These are phyloP conservation scores for Pachyseris speciosa DNA, from an alignment of 64 coral and sea anemone species.

Conservation along the genomic window DNA sequence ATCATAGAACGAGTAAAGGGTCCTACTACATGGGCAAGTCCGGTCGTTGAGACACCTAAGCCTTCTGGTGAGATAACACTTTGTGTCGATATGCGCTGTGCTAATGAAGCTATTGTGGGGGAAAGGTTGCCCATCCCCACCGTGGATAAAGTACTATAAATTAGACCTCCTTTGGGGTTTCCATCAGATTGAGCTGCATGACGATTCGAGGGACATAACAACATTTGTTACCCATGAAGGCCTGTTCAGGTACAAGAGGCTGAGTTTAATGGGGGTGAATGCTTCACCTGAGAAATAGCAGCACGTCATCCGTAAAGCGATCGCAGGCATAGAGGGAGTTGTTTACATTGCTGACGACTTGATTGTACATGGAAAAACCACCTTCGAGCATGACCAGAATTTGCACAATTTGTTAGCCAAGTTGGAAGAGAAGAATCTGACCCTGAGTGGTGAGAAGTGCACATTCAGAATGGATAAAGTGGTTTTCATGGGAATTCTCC, in stretches of 20 bases:
- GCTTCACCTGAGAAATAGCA: constrained; percentile 56
- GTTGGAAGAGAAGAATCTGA: constrained; percentile 15
- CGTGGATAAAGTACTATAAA: background rate
- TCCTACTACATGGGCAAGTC: constrained; percentile 22
- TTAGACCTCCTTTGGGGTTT: constrained; percentile 12
- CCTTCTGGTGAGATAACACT: background rate
- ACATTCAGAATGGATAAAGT: constrained; percentile 47
- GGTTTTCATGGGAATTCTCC: no score
- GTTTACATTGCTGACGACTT: background rate
- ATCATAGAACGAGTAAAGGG: constrained; percentile 32
- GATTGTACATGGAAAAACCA: background rate
- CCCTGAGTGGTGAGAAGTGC: background rate
- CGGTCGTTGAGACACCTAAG: constrained; percentile 20
- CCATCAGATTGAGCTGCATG: constrained; percentile 34
- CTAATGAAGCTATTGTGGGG: background rate
- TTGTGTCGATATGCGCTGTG: background rate
- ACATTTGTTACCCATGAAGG: background rate
- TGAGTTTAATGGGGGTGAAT: constrained; percentile 9
- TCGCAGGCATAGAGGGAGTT: background rate
- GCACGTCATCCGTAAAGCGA: constrained; percentile 33
- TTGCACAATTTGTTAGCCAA: background rate
- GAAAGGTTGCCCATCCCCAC: constrained; percentile 11
- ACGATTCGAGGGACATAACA: background rate
- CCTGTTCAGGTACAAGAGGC: constrained; percentile 18
- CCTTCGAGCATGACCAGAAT: background rate